A percentile compares a stretch with the other conserved stretches of the same genome.
phyloP scores from a whole-genome alignment of 2,113 vertebrate species.

The Numenius arquata region DNA sequence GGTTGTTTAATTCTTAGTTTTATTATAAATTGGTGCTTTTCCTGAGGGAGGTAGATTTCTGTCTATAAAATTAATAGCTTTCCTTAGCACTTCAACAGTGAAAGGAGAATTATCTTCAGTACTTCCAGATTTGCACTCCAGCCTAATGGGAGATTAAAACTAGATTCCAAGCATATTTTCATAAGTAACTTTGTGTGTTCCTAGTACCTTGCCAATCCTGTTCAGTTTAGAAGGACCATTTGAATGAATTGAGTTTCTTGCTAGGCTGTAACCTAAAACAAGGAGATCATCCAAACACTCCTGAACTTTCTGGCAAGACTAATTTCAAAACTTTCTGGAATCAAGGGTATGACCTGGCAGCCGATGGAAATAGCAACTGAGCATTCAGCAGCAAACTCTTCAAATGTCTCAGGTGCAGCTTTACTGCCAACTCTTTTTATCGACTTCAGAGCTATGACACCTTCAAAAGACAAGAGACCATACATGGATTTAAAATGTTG shows the following conservation, averaged over 20 bases:
- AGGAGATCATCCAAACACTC: not conserved
- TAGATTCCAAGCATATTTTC: not conserved
- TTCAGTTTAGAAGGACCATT: not conserved
- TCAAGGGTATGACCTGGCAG: not conserved
- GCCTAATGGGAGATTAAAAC: not conserved
- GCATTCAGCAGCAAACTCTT: not conserved
- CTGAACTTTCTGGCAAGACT: not conserved
- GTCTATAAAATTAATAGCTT: not conserved
- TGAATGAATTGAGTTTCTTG: not conserved
- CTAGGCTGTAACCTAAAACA: not conserved
- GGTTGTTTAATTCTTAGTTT: not conserved
- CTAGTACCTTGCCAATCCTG: not conserved
- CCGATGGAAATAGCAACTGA: not conserved
- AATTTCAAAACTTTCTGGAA: not conserved
- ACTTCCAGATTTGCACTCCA: not conserved
- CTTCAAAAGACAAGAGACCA: not conserved
- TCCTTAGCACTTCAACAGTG: not conserved
- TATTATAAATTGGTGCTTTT: not conserved
- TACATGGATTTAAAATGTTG: not conserved
- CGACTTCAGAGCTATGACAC: not conserved
- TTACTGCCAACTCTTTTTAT: not conserved
- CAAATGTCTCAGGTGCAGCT: not conserved
- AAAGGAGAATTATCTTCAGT: not conserved
- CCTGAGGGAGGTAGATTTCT: not conserved
- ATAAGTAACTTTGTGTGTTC: not conserved